Evolutionary conservation across 2,113 vertebrate species (phyloP).

Genomic region (Riparia riparia): DNA sequence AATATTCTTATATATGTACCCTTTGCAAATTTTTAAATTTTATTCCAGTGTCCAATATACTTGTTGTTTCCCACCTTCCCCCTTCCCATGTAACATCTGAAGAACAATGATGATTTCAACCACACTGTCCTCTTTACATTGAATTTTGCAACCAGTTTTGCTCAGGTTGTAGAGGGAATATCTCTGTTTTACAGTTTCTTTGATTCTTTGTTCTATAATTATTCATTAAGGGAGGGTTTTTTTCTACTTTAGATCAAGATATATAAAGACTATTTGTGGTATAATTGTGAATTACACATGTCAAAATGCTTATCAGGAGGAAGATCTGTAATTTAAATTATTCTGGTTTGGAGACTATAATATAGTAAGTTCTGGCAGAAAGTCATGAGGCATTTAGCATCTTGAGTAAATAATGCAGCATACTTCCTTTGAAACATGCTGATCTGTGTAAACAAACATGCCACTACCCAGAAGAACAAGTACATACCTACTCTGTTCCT

Average conservation of each 20-base stretch:
- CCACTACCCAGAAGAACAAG: background rate
- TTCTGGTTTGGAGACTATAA: background rate
- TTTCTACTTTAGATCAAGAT: background rate
- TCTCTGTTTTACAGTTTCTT: background rate
- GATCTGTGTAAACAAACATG: background rate
- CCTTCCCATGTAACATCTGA: background rate
- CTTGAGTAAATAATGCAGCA: background rate
- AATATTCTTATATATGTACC: background rate
- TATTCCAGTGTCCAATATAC: background rate
- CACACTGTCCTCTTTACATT: rapidly evolving
- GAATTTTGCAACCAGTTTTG: background rate
- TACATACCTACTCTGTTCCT: background rate
- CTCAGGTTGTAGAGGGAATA: background rate
- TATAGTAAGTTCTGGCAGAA: background rate
- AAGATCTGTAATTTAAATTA: background rate
- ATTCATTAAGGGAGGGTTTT: background rate
- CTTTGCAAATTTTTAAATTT: background rate
- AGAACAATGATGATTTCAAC: background rate
- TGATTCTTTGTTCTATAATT: background rate
- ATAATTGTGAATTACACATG: background rate
- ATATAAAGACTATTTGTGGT: background rate
- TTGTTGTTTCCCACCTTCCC: background rate
- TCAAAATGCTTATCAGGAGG: background rate
- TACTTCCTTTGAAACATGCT: background rate
- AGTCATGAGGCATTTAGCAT: background rate